These are phyloP conservation scores for Ageneiosus marmoratus DNA, from an alignment of 2,113 vertebrate genomes.

Conservation along the genomic window DNA sequence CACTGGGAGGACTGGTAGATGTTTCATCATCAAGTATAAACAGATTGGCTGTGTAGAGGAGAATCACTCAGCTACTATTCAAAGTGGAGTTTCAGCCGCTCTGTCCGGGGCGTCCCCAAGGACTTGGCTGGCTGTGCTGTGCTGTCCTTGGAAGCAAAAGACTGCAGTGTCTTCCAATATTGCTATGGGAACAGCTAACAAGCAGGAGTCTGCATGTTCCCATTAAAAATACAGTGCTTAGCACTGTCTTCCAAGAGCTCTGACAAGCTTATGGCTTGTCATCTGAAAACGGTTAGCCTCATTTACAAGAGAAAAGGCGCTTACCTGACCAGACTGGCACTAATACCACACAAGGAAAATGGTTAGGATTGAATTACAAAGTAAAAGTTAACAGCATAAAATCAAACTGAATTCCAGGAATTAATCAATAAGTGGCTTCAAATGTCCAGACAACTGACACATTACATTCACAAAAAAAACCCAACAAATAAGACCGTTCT, in stretches of 20 bases:
- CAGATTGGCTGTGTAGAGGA: not conserved
- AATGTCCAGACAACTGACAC: no score
- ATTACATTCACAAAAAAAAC: not conserved
- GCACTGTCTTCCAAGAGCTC: not conserved
- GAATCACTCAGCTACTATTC: not conserved
- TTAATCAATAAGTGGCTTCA: not conserved
- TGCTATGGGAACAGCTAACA: conserved; percentile 7
- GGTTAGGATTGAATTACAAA: not conserved
- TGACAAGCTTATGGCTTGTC: conserved; percentile 8
- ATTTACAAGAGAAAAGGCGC: not conserved
- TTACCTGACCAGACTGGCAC: not conserved
- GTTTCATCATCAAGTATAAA: conserved; percentile 13
- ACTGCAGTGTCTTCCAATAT: conserved; percentile 14
- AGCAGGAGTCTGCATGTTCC: conserved; percentile 9
- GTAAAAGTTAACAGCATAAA: not conserved
- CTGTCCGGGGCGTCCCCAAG: conserved; percentile 9
- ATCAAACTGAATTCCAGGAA: not conserved
- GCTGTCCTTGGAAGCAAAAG: conserved; percentile 23
- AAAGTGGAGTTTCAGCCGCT: conserved; percentile 1
- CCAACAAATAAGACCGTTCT: not conserved
- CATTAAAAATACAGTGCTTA: not conserved
- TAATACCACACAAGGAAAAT: not conserved
- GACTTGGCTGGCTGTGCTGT: not conserved
- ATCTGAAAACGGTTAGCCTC: not conserved
- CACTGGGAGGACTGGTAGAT: not conserved